Conservation (phyloP, 2,113 vertebrate genomes). For the Eubucco bourcierii region DNA sequence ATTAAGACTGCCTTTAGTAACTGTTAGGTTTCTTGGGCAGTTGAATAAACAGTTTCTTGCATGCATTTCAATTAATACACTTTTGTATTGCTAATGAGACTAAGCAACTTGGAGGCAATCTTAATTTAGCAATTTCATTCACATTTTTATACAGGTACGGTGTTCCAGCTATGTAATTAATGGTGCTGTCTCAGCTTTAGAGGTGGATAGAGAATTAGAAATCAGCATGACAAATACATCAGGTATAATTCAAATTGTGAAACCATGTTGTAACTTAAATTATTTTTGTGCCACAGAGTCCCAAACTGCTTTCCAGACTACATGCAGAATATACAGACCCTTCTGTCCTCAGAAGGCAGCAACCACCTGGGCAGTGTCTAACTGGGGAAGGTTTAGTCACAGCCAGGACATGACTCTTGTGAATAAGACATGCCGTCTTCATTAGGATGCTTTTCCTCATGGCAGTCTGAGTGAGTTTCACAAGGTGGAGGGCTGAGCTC, state of each 20-base stretch:
- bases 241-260: constrained; percentile 7
- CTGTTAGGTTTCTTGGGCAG: constrained; percentile 40
- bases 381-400: not conserved
- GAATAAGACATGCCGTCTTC: accelerated
- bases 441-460: not conserved
- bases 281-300: not conserved
- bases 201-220: constrained; percentile 43
- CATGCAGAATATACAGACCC: not conserved
- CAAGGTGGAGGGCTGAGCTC: not conserved
- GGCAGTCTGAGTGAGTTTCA: not conserved
- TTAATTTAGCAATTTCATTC: constrained; percentile 7
- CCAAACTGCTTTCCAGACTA: not conserved
- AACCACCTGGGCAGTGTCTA: not conserved
- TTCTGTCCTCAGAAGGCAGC: not conserved
- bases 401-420: not conserved
- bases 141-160: constrained; percentile 40
- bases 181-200: constrained; percentile 3
- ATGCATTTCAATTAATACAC: constrained; percentile 42
- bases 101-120: constrained; percentile 34
- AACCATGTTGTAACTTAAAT: not conserved
- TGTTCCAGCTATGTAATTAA: constrained; percentile 29
- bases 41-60: constrained; percentile 30
- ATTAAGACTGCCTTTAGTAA: constrained; percentile 32
- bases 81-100: constrained; percentile 49
- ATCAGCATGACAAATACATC: constrained; percentile 5